phyloP scores from a whole-genome alignment of 2,797 vertebrate species.

The Erethizon dorsatum region DNA sequence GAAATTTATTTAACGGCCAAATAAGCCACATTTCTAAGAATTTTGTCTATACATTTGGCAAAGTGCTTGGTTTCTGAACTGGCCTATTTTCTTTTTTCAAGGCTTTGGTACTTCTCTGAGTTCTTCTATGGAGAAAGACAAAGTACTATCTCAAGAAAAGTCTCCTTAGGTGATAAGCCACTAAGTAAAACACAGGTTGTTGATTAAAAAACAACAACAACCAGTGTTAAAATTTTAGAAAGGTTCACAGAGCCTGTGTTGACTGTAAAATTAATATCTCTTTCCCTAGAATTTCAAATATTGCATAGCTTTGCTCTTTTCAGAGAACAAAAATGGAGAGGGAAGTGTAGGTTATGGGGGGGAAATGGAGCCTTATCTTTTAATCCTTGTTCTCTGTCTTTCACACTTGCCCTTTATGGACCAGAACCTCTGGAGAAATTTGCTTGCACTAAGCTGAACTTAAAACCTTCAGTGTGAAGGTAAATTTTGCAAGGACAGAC shows the following conservation, averaged over 20 bases:
- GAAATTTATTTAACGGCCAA: neutral
- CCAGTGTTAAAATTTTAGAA: neutral
- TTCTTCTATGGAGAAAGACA: neutral
- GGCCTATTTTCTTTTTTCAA: neutral
- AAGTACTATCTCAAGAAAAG: neutral
- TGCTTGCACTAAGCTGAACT: neutral
- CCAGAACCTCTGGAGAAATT: slow-evolving; percentile 2
- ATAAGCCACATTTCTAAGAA: neutral
- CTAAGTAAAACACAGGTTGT: neutral
- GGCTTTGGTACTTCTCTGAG: neutral
- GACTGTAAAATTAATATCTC: neutral
- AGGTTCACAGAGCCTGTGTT: neutral
- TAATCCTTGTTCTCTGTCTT: neutral
- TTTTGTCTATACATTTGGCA: neutral
- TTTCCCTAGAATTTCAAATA: neutral
- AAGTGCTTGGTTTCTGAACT: neutral
- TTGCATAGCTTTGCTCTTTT: neutral
- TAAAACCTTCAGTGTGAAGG: neutral
- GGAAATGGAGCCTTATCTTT: neutral
- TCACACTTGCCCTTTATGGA: neutral
- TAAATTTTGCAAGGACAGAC: neutral
- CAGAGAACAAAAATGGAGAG: neutral
- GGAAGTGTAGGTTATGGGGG: neutral
- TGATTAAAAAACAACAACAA: neutral
- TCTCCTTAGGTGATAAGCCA: neutral